Evolutionary conservation across 2,113 vertebrate genomes (phyloP), one percentile per base, ranked within the genome.

Genomic region (human (Homo sapiens)): DNA sequence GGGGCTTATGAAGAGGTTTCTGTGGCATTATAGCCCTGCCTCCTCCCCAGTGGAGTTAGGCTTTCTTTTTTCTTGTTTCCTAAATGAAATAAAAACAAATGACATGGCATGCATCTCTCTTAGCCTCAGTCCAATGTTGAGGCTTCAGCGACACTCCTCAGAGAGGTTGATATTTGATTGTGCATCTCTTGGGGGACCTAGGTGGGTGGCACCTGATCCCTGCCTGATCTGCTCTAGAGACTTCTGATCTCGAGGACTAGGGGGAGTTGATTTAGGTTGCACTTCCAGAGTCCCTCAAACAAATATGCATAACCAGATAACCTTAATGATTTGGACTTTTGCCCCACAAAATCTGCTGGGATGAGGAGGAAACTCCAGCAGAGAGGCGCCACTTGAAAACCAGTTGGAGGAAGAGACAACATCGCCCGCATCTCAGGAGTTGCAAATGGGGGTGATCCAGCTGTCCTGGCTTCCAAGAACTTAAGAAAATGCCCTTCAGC

Each of bases 21-120:
- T n/a, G 27, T 8, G 3, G 76, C 73, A 0, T 7, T 27, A 32
- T 52, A 8, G 1, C 23, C 20, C 9, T 3, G 7, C 22, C 5
- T n/a, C 2, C 38, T 27, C 14, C 30, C 27, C 27, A 0, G 2
- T 13, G 40, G 4, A 68, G 32, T 68, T 32, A 68, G 66, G 61
- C 61, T 64, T 64, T 64, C 30, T 59, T 64, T 30, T 64, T 64
- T 64, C 61, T 64, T 64, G 61, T 64, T 64, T 64, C 27, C 61
- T 64, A 64, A 64, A 64, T 64, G 61, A 64, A 64, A 64, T 64
- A 64, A 64, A 64, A 64, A 64, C 61, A 64, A 64, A 64, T 32
- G 27, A 64, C 12, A 64, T 64, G 61, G 61, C 12, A 0, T 22
- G 17, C 13, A 9, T 11, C 27, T 78, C 10, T 12, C 12, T n/a